phyloP scores from a whole-genome alignment of 2,797 vertebrate species.

The Fistularia tabacaria region DNA sequence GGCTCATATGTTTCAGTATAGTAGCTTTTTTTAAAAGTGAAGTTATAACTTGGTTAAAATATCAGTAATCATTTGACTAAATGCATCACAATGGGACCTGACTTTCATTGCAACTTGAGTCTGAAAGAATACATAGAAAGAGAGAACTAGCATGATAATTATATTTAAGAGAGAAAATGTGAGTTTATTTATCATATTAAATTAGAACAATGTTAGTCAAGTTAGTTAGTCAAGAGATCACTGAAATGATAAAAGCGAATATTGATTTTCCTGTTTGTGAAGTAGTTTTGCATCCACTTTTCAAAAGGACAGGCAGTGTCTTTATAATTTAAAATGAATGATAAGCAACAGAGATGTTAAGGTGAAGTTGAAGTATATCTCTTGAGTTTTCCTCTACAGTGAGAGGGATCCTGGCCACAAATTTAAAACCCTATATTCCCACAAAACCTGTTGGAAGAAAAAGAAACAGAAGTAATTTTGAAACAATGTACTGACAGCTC shows the following conservation, averaged over 20 bases:
- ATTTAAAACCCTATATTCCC: conserved; percentile 6
- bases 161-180: too few species aligned
- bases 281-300: conserved; percentile 27
- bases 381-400: conserved; percentile 37
- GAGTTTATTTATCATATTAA: too few species aligned
- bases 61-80: too few species aligned
- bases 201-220: too few species aligned
- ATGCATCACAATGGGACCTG: too few species aligned
- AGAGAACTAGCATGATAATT: too few species aligned
- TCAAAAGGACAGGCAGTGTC: conserved; percentile 3
- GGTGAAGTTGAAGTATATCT: conserved; percentile 29
- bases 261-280: background rate
- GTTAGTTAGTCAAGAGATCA: background rate
- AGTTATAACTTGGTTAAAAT: too few species aligned
- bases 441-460: conserved; percentile 1
- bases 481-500: conserved; percentile 13
- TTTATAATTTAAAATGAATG: conserved; percentile 46
- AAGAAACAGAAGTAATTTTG: background rate
- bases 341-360: conserved; percentile 30
- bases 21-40: too few species aligned
- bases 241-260: background rate
- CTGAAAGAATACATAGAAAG: too few species aligned
- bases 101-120: too few species aligned
- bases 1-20: too few species aligned
- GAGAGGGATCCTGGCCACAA: too few species aligned